Evolutionary conservation across 2,888 invertebrate species (phyloP).

Genomic region (Dimorphilus gyrociliatus): DNA sequence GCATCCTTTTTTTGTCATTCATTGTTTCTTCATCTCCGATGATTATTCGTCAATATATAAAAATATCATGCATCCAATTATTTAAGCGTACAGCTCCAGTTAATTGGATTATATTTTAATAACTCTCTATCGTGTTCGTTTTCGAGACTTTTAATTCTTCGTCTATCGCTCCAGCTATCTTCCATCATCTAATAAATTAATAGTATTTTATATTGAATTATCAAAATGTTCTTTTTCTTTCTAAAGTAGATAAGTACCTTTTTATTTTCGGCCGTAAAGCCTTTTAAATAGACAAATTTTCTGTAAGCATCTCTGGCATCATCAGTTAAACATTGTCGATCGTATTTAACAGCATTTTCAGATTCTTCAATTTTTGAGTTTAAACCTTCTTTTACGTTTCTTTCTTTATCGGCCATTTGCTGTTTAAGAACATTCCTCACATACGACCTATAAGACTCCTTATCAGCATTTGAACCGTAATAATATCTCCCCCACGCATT

Average conservation of each 20-base stretch:
- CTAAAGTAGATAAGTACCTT: slow-evolving; percentile 12
- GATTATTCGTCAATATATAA: too few relatives aligned
- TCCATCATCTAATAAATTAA: slow-evolving; percentile 27
- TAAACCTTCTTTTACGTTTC: slow-evolving; percentile 7
- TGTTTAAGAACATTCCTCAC: slow-evolving; percentile 26
- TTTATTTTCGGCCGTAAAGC: slow-evolving; percentile 29
- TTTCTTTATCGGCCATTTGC: slow-evolving; percentile 23
- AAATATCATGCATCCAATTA: too few relatives aligned
- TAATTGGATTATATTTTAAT: slow-evolving; percentile 30
- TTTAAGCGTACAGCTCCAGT: slow-evolving; percentile 31
- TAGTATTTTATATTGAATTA: neutral
- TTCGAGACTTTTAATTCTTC: slow-evolving; percentile 12
- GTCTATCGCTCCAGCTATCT: slow-evolving; percentile 15
- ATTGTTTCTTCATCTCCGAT: too few relatives aligned
- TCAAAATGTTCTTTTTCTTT: neutral
- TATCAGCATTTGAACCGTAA: slow-evolving; percentile 29
- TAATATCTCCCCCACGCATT: slow-evolving; percentile 32
- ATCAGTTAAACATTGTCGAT: slow-evolving; percentile 17
- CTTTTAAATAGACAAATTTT: slow-evolving; percentile 22
- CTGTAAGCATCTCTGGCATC: slow-evolving; percentile 17
- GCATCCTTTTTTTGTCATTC: too few relatives aligned
- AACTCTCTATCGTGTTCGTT: slow-evolving; percentile 23
- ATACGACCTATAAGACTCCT: slow-evolving; percentile 19
- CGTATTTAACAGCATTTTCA: slow-evolving; percentile 20
- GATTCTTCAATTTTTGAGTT: slow-evolving; percentile 20